A percentile compares a stretch with the other conserved stretches of the same genome.
These are phyloP conservation scores for Hartigia nigra DNA, from an alignment of 2,888 invertebrate species.

Conservation along the genomic window DNA sequence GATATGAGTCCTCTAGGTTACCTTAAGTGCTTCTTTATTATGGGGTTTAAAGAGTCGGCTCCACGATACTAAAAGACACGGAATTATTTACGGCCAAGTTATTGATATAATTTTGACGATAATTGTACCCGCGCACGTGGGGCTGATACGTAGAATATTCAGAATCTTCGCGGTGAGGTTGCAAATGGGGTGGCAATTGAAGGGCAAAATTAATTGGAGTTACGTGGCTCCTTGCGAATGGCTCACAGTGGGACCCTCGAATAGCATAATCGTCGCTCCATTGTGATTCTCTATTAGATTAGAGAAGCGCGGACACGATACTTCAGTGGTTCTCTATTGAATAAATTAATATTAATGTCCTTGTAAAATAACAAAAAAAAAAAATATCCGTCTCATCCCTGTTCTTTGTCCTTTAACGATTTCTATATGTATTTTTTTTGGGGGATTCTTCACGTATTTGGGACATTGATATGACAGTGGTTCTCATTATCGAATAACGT, in stretches of 20 bases:
- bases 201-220: constrained; percentile 17
- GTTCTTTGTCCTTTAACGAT: neutral
- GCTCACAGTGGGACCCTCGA: neutral
- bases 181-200: neutral
- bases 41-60: neutral
- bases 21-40: constrained; percentile 11
- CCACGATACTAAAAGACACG: neutral
- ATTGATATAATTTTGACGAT: neutral
- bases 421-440: neutral
- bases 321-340: neutral
- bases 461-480: neutral
- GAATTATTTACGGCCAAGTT: neutral
- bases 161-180: neutral
- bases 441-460: neutral
- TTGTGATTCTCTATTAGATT: constrained; percentile 23
- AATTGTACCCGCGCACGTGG: neutral
- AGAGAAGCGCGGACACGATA: constrained; percentile 16
- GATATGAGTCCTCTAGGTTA: constrained; percentile 27
- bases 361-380: neutral
- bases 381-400: neutral
- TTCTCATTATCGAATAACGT: neutral
- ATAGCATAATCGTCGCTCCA: constrained; percentile 18
- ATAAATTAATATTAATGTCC: neutral
- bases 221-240: constrained; percentile 5
- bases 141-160: neutral